These are phyloP conservation scores for Antennarius maculatus DNA, from an alignment of 2,797 vertebrate species.

Conservation along the genomic window DNA sequence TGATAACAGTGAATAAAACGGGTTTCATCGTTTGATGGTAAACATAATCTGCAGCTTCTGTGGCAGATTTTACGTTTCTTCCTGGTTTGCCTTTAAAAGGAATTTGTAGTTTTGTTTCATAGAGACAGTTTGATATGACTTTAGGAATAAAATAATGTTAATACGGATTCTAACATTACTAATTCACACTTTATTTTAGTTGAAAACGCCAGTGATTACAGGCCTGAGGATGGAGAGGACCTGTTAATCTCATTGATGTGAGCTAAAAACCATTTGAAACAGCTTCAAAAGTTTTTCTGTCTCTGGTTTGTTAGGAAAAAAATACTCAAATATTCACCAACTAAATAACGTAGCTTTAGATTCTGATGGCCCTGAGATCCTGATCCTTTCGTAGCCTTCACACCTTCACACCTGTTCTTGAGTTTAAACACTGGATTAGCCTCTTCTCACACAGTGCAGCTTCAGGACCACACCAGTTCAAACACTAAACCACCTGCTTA, in stretches of 20 bases:
- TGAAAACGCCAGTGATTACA: neutral
- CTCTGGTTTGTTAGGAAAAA: slow-evolving; percentile 13
- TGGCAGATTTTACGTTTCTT: neutral
- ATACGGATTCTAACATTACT: too few relatives aligned
- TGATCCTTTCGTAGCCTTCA: neutral
- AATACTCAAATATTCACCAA: neutral
- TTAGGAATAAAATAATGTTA: neutral
- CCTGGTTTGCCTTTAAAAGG: neutral
- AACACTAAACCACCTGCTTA: slow-evolving; percentile 8
- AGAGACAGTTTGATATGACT: neutral
- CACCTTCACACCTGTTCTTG: neutral
- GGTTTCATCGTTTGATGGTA: neutral
- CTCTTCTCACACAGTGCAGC: slow-evolving; percentile 20
- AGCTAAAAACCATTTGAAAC: slow-evolving; percentile 1
- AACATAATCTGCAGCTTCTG: too few relatives aligned
- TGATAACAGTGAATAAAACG: neutral
- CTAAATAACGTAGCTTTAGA: neutral
- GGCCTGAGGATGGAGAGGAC: neutral
- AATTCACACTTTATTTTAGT: neutral
- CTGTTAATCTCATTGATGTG: neutral
- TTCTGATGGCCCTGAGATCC: neutral
- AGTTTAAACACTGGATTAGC: slow-evolving; percentile 29
- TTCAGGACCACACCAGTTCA: slow-evolving; percentile 19
- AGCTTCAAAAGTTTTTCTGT: slow-evolving; percentile 1
- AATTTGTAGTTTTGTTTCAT: neutral